These are phyloP conservation scores for Ophion ellenae DNA, from an alignment of 2,888 invertebrate genomes.

Conservation along the genomic window DNA sequence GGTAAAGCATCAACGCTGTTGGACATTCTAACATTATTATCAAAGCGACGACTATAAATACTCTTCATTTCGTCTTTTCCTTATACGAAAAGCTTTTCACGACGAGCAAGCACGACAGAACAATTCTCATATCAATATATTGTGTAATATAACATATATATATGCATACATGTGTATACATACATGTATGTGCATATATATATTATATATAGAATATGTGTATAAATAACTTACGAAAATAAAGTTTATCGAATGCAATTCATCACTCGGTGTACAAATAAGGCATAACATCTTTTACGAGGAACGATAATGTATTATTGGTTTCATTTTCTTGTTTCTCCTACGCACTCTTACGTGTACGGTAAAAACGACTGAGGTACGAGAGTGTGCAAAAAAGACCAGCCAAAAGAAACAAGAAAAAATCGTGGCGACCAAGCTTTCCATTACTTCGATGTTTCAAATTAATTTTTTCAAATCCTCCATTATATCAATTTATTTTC, in stretches of 20 bases:
- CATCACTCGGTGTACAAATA: conserved; percentile 63
- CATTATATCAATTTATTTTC: not conserved
- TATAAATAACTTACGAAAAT: conserved; percentile 62
- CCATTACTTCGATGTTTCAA: not conserved
- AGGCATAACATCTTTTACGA: conserved; percentile 53
- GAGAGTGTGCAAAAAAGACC: not conserved
- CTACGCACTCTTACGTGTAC: not conserved
- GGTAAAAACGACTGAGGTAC: not conserved
- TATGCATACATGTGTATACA: conserved; percentile 27
- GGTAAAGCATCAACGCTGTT: conserved; percentile 23
- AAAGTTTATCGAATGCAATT: conserved; percentile 66
- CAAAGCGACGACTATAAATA: conserved; percentile 43
- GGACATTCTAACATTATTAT: conserved; percentile 34
- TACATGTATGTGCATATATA: not conserved
- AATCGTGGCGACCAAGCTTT: not conserved
- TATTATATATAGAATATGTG: conserved; percentile 32
- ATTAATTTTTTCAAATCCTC: not conserved
- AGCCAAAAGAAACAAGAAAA: not conserved
- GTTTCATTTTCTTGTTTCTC: conserved; percentile 11
- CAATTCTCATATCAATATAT: conserved; percentile 49
- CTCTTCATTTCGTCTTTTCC: conserved; percentile 1
- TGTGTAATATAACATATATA: conserved; percentile 26
- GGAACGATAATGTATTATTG: conserved; percentile 51
- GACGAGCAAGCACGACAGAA: conserved; percentile 49
- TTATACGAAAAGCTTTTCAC: conserved; percentile 47